A percentile compares a stretch with the other conserved stretches of the same genome.
Conservation (phyloP, 2,113 vertebrate species). For the Daphoenositta chrysoptera region DNA sequence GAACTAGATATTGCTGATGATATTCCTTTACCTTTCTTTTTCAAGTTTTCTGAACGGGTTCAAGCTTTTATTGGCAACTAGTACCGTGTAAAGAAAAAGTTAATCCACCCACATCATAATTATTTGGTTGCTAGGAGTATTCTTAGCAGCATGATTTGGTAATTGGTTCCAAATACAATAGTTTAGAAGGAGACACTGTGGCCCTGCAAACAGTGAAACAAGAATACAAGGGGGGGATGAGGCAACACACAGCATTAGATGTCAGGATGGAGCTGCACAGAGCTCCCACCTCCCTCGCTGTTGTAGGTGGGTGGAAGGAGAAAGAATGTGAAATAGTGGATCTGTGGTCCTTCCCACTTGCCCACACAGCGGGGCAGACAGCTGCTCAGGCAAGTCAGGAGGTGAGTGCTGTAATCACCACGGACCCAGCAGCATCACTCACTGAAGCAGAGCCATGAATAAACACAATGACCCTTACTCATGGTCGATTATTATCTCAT, state of each 20-base stretch:
- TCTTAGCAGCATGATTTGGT: slow-evolving; percentile 8
- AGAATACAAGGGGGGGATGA: background rate
- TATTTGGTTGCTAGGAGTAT: slow-evolving; percentile 3
- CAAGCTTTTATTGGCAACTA: background rate
- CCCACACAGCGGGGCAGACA: background rate
- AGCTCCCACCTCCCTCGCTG: background rate
- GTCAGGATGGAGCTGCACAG: background rate
- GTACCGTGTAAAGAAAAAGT: background rate
- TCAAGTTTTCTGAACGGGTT: background rate
- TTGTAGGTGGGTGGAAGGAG: background rate
- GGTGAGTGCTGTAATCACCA: background rate
- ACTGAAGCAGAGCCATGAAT: background rate
- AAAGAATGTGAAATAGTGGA: background rate
- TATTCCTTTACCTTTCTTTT: background rate
- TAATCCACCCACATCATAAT: slow-evolving; percentile 1
- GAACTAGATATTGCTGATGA: background rate
- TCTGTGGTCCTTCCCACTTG: background rate
- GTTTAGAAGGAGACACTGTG: background rate
- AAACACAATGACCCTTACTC: background rate
- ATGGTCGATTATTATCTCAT: background rate
- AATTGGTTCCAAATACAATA: slow-evolving; percentile 4
- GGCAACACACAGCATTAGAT: background rate
- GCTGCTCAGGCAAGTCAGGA: background rate
- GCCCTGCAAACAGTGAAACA: background rate
- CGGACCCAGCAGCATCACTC: background rate